Base-by-base conservation (phyloP, 2,797 vertebrate species). In the Podarcis siculus region DNA sequence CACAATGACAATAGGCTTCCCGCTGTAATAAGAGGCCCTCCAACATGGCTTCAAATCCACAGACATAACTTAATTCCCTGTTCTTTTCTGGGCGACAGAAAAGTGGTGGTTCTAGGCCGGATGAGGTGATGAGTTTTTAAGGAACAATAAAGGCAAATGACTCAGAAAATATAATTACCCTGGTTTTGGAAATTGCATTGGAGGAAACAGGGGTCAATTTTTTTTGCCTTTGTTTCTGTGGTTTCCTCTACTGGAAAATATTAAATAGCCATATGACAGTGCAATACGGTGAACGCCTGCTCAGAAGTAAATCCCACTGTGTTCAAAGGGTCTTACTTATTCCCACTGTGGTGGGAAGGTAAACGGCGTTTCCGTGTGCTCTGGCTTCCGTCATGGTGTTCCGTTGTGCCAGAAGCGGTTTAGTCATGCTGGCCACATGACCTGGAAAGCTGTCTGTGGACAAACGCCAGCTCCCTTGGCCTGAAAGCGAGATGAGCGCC, bases 201-300 rank as follows among this genome's bases (percentile, higher is more conserved):
- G 86, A 91, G 89, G 66, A 76, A 85, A 91, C 72, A 45, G n/a
- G 23, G 58, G 30, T 32, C 13, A 21, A 35, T 79, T 58, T 55
- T 79, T 79, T 35, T 25, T 37, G 8, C 49, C 25, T 79, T 79
- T 8, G 17, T 79, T 55, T 92, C 85, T 95, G 95, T 94, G 87
- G 91, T 91, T 94, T 94, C 82, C 58, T 23, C 85, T 91, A 25
- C 83, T 94, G 94, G 94, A 90, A 95, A 92, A 30, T 94, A 93
- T 95, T 90, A 94, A 93, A 90, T 83, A 94, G 92, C 86, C 91
- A 90, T n/a, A 45, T 27, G 37, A 35, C 37, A 1, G 27, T 30
- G 12, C 64, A 69, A 42, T 67, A 30, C 32, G 1, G 10, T 9
- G 32, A 5, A 25, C 17, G 42, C 55, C n/a, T 79, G 67, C 45